Evolutionary conservation across 2,113 vertebrate species (phyloP), one percentile per base, ranked within the genome.

Genomic region (Pseudorhombus dupliciocellatus): DNA sequence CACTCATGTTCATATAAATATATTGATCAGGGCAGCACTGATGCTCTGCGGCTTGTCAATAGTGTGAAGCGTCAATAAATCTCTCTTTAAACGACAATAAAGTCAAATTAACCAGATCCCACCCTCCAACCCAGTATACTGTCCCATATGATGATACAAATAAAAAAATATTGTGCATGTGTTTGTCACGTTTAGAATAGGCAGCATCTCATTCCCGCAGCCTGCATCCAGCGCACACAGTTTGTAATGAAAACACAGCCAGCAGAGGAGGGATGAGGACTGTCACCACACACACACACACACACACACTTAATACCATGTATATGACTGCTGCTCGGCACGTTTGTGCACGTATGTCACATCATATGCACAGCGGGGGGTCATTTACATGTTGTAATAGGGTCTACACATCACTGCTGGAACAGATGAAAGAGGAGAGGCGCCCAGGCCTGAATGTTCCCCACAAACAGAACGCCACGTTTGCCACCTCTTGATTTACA

Each of bases 331-430:
- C 44, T 25, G 42, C 66, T 69, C 48, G 4, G 24, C 66, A 65
- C 20, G 50, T 59, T 56, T 61, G 60, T 73, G 59, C 75, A 20
- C 21, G 55, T 14, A n/a, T 71, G 66, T 66, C 73, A 66, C 16
- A 57, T 37, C 4, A 10, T 52, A 37, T 34, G 25, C 84, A 59
- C 81, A 77, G 83, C 26, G 25, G 90, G 83, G 71, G 80, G 89
- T 81, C 81, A 88, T 90, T 91, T 90, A 86, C 88, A 91, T 88
- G 82, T 73, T 75, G 85, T 90, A 81, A 91, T 79, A 2, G 71
- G 77, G 67, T 86, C 77, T 61, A 87, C 79, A 85, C 82, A 77
- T 88, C 87, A 83, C 46, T 21, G 67, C 78, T 14, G 67, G 8
- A 66, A 59, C 58, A 87, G 64, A 86, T 72, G 66, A 79, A 72